These are phyloP conservation scores for Castor canadensis DNA, from an alignment of 2,113 vertebrate species.

Conservation along the genomic window DNA sequence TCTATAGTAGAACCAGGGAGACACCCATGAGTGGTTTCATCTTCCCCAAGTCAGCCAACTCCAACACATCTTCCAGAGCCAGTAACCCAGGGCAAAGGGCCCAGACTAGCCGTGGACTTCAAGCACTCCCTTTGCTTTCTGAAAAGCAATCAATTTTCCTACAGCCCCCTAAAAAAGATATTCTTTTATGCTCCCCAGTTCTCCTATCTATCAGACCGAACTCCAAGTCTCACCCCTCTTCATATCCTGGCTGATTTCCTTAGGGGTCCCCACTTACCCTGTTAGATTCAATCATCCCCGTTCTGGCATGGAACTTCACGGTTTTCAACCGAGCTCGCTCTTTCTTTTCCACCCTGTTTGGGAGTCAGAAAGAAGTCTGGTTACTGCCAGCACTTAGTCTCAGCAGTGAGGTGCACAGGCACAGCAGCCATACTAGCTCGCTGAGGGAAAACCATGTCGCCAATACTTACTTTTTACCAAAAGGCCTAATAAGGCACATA, in stretches of 20 bases:
- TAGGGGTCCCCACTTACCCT: constrained; percentile 90
- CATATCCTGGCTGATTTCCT: constrained; percentile 18
- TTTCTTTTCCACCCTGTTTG: constrained; percentile 93
- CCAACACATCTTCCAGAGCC: constrained; percentile 25
- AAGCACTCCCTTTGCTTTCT: constrained; percentile 22
- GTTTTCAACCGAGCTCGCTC: constrained; percentile 98
- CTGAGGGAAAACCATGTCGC: accelerated
- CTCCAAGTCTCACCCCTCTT: constrained; percentile 33
- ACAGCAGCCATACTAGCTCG: not conserved
- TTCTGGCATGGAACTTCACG: constrained; percentile 98
- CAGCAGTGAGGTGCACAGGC: not conserved
- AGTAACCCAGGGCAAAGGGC: not conserved
- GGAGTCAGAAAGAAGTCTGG: constrained; percentile 67
- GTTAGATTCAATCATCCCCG: constrained; percentile 98
- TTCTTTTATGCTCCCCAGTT: not conserved
- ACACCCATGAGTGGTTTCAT: not conserved
- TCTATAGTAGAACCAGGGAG: constrained; percentile 3
- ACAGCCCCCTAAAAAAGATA: constrained; percentile 36
- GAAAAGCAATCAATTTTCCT: constrained; percentile 48
- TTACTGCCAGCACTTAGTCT: not conserved
- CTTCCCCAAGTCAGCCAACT: constrained; percentile 2
- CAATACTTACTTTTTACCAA: not conserved
- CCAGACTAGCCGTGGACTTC: not conserved
- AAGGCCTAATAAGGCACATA: not conserved
- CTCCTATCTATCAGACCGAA: not conserved